Base-by-base conservation (phyloP, 2,888 invertebrate species). In the Apamea anceps region DNA sequence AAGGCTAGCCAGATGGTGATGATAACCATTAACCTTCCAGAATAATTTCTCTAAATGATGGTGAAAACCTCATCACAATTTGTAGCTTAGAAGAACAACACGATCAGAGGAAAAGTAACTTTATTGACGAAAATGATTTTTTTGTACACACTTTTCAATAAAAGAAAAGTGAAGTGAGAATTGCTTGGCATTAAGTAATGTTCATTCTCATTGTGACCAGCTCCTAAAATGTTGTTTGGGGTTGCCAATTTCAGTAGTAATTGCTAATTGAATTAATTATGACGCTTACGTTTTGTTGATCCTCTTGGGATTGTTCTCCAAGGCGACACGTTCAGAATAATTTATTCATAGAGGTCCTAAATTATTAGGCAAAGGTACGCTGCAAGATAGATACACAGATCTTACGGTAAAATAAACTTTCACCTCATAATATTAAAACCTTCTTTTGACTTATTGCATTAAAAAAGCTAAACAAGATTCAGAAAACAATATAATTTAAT, bases 341-440 rank as follows among this genome's bases (percentile, higher is more conserved):
- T 80, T 63, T 75, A 80, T 80, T 75, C 80, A 80, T 80, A 37
- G 75, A 54, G 45, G 13, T 28, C 18, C 51, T 18, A 18, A 79
- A 51, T 73, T 37, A 62, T 18, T 15, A 37, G 13, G 6, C 4
- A 4, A 54, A 54, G 15, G 25, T 42, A 67, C 8, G 25, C 21
- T 63, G 10, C 32, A 54, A 37, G 15, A 48, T 18, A 37, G 15
- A 48, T 18, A 71, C n/a, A 45, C 12, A 45, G 3, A 66, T 51
- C 51, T 67, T 37, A n/a, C 2, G 8, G 18, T 18, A 18, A 63
- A 7, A 28, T 28, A 15, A 62, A 57, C 15, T 7, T 74, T 18
- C 8, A 65, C 6, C 2, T 63, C 51, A 15, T 28, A 18, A 42
- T 25, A 42, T 42, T 18, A 6, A 54, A 28, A 63, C 12, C 7